Base-by-base conservation (phyloP, 2,797 vertebrate genomes). In the Hybognathus amarus region DNA sequence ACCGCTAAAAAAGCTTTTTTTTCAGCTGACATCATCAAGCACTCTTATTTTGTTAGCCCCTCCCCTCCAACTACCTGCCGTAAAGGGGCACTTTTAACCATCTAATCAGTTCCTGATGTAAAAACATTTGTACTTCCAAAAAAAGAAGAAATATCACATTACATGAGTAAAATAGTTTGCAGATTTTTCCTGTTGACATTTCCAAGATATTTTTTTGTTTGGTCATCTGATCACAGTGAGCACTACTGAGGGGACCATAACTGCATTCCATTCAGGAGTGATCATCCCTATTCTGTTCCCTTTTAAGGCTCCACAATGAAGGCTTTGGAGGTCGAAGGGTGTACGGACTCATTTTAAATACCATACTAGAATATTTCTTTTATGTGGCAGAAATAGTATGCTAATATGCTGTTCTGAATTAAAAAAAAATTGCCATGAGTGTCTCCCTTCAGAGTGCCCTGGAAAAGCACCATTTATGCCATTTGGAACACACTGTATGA, bases 131-230 rank as follows among this genome's bases (percentile, higher is more conserved):
- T 18, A 18, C 5, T 42, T 63, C 13, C 11, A 11, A 20, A 8
- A 54, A 30, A 70, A n/a, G 2, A n/a, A n/a, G 0, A 54, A 13
- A 63, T 63, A 20, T 77, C 9, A 77, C 36, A 38, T 56, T 40
- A 17, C 59, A 24, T 27, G 38, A 77, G 38, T 24, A 63, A 77
- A 63, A 59, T 6, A 18, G 75, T 45, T 63, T 30, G 52, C 75
- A 77, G 56, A 77, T 77, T 56, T 77, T 42, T 59, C 38, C 61
- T 61, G 38, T 13, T 77, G 56, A 77, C 38, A 38, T 75, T 40
- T 56, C 33, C 4, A 1, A 59, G 22, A 76, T 40, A 38, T 40
- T 59, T 9, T 52, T 76, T 24, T 27, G 74, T 61, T 30, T 17
- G 6, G 47, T 74, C 50, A 30, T 50, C 45, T 50, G 45, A 73